phyloP scores from a whole-genome alignment of 1,140 invertebrate genomes.

The Venturia canescens region DNA sequence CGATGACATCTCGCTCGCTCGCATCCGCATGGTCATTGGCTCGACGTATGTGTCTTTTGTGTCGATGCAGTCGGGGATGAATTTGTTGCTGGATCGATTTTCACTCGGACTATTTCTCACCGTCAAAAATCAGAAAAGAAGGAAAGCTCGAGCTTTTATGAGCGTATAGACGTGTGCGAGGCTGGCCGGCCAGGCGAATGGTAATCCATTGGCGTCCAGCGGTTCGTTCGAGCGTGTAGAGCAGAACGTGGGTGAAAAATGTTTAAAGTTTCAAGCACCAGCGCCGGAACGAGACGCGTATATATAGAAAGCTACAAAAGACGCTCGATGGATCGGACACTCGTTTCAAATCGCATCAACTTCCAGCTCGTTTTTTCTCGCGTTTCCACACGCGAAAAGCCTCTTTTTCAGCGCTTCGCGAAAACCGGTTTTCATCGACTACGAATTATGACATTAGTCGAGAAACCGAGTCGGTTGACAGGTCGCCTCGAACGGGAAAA shows the following conservation, averaged over 20 bases:
- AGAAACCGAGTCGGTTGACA: too few relatives aligned
- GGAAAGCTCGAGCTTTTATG: not conserved
- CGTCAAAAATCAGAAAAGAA: constrained; percentile 36
- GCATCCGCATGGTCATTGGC: not conserved
- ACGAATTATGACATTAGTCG: too few relatives aligned
- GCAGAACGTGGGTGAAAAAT: constrained; percentile 51
- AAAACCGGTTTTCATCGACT: too few relatives aligned
- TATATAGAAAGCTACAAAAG: not conserved
- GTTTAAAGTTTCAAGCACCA: constrained; percentile 38
- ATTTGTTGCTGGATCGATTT: constrained; percentile 32
- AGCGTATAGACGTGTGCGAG: not conserved
- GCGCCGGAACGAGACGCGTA: too few relatives aligned
- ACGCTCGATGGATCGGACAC: constrained; percentile 52
- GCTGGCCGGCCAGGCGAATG: not conserved
- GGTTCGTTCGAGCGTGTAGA: constrained; percentile 1
- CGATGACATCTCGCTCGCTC: constrained; percentile 20
- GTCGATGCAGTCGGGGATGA: constrained; percentile 28
- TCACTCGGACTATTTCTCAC: constrained; percentile 33
- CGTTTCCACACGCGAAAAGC: not conserved
- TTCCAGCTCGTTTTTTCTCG: not conserved
- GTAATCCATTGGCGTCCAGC: constrained; percentile 36
- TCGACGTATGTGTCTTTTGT: not conserved
- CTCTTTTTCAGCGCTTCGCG: too few relatives aligned
- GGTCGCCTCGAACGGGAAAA: too few relatives aligned
- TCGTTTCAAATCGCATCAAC: not conserved